Base-by-base conservation (phyloP, 30 jellyfish, hydroid and myxozoan genomes). In the Pelagia noctiluca region DNA sequence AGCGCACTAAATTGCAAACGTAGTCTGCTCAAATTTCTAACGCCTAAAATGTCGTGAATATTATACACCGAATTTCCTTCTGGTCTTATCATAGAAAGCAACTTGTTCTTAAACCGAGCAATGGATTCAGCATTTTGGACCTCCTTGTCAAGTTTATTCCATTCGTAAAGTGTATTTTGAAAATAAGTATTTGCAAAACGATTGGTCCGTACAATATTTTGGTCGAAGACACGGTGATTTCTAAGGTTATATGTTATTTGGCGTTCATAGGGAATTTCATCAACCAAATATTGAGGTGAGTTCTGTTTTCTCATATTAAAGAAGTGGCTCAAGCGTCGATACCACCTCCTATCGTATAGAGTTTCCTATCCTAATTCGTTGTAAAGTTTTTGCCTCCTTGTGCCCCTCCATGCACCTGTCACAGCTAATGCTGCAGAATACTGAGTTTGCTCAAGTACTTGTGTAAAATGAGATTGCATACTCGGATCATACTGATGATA, bases 321-420 rank as follows among this genome's bases (percentile, higher is more conserved):
- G 57, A 42, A 42, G 57, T 42, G 57, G 57, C 57, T 42, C 57
- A 42, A 42, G 57, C 57, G 57, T 42, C 57, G 57, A 42, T 42
- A 42, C 57, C 57, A 42, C 16, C 57, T 42, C n/a, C n/a, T n/a
- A n/a, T n/a, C n/a, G n/a, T n/a, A n/a, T n/a, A n/a, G n/a, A n/a
- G n/a, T n/a, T n/a, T 42, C 57, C 16, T 16, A 42, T 42, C 57
- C 57, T 42, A 42, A 42, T 42, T 42, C 16, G 57, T 42, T 42
- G 57, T 42, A 42, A 42, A 42, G 57, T 42, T 42, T 42, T 42
- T 42, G 57, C 57, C 57, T 42, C 8, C 57, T 42, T 42, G 57
- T 42, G 49, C 85, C 85, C 71, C 46, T 72, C 85, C 85, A 72
- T 0, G 85, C 85, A 42, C 85, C 85, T 29, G 76, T 72, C 46